A percentile compares a stretch with the other conserved stretches of the same genome.
These are phyloP conservation scores for Epinephelus cyanopodus DNA, from an alignment of 2,113 vertebrate species.

Conservation along the genomic window DNA sequence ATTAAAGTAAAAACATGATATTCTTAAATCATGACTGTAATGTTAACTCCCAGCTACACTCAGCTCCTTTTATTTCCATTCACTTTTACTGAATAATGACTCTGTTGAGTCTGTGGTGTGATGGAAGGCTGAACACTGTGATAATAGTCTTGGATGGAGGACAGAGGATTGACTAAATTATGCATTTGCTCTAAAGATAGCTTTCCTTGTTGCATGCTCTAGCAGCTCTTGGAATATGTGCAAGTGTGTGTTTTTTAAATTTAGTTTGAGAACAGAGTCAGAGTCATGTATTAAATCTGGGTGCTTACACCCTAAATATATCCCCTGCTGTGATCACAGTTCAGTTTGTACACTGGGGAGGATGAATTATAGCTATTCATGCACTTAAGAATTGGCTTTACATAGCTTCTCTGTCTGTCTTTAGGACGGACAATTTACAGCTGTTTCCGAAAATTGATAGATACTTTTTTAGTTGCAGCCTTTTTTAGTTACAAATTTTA, in stretches of 20 bases:
- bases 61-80: neutral
- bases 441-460: too few species aligned
- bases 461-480: neutral
- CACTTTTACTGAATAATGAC: too few species aligned
- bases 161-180: constrained; percentile 63
- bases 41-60: neutral
- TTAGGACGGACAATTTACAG: neutral
- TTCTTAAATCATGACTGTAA: neutral
- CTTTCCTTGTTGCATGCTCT: constrained; percentile 43
- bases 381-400: neutral
- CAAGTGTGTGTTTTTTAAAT: neutral
- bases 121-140: constrained; percentile 5
- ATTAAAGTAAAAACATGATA: neutral
- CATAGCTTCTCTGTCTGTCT: neutral
- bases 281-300: constrained; percentile 35
- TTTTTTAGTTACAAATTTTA: neutral
- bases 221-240: constrained; percentile 5
- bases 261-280: constrained; percentile 15
- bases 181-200: constrained; percentile 71
- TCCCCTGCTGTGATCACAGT: neutral
- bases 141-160: constrained; percentile 6
- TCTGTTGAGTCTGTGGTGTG: neutral
- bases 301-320: constrained; percentile 34
- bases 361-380: neutral
- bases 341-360: neutral